These are phyloP conservation scores for Chlamydotis undulata DNA, from an alignment of 2,113 vertebrate genomes.

Conservation along the genomic window DNA sequence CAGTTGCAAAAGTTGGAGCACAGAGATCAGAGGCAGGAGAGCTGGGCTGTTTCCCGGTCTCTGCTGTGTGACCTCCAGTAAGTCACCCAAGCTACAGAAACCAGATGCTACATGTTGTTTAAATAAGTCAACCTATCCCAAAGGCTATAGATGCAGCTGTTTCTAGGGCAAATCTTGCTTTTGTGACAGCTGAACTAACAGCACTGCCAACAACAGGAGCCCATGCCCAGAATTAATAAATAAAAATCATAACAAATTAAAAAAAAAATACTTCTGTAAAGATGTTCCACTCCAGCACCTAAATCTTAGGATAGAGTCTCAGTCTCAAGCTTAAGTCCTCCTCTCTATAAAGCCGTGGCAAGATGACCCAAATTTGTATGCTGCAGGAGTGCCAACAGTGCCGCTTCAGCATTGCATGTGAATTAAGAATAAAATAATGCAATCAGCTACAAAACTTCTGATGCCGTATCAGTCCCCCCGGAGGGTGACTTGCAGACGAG, in stretches of 20 bases:
- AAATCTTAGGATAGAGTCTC: neutral
- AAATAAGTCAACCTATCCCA: slow-evolving; percentile 4
- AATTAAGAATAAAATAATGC: neutral
- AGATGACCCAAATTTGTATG: neutral
- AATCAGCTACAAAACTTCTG: neutral
- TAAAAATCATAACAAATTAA: neutral
- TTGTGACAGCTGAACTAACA: slow-evolving; percentile 16
- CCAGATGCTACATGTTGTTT: slow-evolving; percentile 9
- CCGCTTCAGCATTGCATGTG: neutral
- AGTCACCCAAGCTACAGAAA: slow-evolving; percentile 2
- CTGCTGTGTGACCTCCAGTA: slow-evolving; percentile 13
- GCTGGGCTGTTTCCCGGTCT: slow-evolving; percentile 24
- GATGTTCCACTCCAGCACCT: neutral
- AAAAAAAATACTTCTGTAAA: neutral
- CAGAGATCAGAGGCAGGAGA: slow-evolving; percentile 4
- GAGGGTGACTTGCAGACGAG: neutral
- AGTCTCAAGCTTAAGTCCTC: neutral
- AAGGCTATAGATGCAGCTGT: slow-evolving; percentile 1
- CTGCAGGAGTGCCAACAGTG: neutral
- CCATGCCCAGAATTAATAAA: neutral
- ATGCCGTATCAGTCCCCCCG: neutral
- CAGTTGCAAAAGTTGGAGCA: neutral
- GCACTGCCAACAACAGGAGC: neutral
- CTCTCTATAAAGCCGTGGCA: neutral
- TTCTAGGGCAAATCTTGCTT: neutral